phyloP scores from a whole-genome alignment of 2,888 invertebrate species.

The Eupithecia inturbata region DNA sequence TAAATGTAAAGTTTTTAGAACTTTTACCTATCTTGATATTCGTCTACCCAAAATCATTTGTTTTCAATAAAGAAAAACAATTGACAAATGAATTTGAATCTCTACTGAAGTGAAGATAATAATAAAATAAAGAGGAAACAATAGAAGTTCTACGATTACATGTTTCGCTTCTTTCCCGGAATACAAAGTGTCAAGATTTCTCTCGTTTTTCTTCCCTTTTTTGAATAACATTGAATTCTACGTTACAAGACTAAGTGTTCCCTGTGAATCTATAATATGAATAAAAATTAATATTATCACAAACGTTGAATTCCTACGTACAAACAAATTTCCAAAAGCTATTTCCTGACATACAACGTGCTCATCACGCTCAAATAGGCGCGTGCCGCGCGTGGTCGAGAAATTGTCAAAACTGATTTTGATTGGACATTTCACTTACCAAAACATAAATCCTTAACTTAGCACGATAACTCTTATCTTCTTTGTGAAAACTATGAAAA shows the following conservation, averaged over 20 bases:
- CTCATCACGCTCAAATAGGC: constrained; percentile 15
- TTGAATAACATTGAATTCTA: neutral
- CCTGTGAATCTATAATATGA: no score
- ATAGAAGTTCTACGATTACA: neutral
- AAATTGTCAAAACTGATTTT: neutral
- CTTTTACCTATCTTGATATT: neutral
- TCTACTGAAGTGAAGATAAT: neutral
- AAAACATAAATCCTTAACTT: constrained; percentile 18
- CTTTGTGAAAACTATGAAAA: constrained; percentile 5
- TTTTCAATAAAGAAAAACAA: neutral
- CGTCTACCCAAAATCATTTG: neutral
- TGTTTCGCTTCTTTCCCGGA: neutral
- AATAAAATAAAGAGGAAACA: neutral
- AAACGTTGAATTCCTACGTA: neutral
- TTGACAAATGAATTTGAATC: neutral
- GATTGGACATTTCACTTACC: constrained; percentile 21
- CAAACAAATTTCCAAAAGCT: constrained; percentile 12
- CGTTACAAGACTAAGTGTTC: no score
- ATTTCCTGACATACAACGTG: constrained; percentile 22
- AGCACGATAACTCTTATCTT: neutral
- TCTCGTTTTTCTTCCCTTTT: neutral
- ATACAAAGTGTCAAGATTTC: neutral
- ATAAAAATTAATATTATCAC: no score
- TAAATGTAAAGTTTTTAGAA: neutral
- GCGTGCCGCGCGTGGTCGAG: constrained; percentile 14